Conservation (phyloP, 2,888 invertebrate genomes). For the Caenorhabditis uteleia region DNA sequence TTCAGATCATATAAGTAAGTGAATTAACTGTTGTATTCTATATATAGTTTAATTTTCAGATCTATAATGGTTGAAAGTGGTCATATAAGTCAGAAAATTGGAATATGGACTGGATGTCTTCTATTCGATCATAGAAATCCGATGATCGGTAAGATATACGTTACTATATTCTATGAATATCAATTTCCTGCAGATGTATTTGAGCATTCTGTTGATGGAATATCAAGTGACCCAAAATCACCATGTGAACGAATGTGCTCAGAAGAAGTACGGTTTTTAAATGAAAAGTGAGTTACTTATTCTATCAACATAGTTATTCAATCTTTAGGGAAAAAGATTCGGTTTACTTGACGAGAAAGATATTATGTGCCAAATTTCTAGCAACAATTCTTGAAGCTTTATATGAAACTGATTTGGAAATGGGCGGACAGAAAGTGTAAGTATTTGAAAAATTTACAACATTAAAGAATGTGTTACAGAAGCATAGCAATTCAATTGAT, state of each 20-base stretch:
- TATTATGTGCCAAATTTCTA: constrained; percentile 59
- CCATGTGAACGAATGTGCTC: constrained; percentile 47
- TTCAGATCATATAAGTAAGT: constrained; percentile 2
- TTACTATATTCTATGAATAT: not conserved
- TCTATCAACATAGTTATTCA: not conserved
- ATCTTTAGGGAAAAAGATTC: constrained; percentile 50
- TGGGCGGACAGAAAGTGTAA: constrained; percentile 41
- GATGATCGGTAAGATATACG: constrained; percentile 52
- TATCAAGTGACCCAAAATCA: constrained; percentile 13
- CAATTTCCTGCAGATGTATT: constrained; percentile 26
- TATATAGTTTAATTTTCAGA: constrained; percentile 9
- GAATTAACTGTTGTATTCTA: not conserved
- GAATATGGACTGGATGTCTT: constrained; percentile 62
- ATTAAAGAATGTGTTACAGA: constrained; percentile 3
- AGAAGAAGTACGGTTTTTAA: constrained; percentile 48
- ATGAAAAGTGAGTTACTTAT: constrained; percentile 21
- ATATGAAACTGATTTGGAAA: constrained; percentile 28
- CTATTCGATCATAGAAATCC: constrained; percentile 56
- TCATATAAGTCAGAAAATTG: constrained; percentile 45
- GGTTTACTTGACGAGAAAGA: constrained; percentile 59
- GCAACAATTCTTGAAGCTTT: constrained; percentile 54
- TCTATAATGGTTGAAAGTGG: constrained; percentile 19
- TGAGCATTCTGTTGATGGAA: constrained; percentile 35
- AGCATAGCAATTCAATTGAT: constrained; percentile 50
- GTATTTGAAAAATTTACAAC: constrained; percentile 12